These are phyloP conservation scores for Charina bottae DNA, from an alignment of 2,113 vertebrate species.

Conservation along the genomic window DNA sequence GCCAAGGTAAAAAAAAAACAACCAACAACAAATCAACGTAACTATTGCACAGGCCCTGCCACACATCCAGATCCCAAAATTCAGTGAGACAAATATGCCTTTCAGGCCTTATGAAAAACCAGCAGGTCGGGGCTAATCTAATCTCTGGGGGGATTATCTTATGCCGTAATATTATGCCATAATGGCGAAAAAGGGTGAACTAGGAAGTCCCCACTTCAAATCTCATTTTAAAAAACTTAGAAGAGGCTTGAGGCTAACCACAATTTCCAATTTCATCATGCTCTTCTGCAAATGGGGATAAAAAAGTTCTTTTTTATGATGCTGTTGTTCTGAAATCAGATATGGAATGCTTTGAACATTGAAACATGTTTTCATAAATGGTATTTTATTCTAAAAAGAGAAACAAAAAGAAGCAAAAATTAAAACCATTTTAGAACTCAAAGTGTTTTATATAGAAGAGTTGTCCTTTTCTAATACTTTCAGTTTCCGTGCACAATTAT, in stretches of 20 bases:
- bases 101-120: background rate
- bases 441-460: background rate
- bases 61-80: background rate
- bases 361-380: background rate
- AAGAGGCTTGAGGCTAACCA: background rate
- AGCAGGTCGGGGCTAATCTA: background rate
- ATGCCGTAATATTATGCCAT: background rate
- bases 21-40: background rate
- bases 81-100: background rate
- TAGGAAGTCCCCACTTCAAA: background rate
- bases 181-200: background rate
- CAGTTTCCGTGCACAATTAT: constrained; percentile 12
- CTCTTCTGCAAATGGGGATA: background rate
- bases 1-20: background rate
- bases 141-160: background rate
- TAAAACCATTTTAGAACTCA: constrained; percentile 2
- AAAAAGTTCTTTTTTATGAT: background rate
- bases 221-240: background rate
- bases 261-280: background rate
- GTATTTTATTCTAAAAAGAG: background rate
- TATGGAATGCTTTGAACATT: background rate
- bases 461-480: constrained; percentile 9
- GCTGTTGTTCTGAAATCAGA: background rate
- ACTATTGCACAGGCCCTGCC: background rate
- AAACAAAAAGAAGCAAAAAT: background rate